phyloP scores from a whole-genome alignment of 2,888 invertebrate genomes.

The Drosophila kambysellisi region DNA sequence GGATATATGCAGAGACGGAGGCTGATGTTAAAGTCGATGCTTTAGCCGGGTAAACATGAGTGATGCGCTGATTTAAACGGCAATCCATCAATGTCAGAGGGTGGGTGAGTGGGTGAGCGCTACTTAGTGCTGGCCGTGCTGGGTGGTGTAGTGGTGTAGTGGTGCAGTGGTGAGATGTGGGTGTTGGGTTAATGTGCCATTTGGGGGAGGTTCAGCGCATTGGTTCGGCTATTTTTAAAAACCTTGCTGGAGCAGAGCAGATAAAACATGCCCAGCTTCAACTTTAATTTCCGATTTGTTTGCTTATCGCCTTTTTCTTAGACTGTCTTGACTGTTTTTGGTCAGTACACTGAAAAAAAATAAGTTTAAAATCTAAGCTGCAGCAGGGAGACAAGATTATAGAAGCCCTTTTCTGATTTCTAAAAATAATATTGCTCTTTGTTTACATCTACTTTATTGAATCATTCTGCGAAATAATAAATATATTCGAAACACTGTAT shows the following conservation, averaged over 20 bases:
- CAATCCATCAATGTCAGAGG: slow-evolving; percentile 85
- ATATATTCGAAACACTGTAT: not conserved
- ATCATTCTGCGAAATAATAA: not conserved
- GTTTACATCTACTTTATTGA: too few relatives aligned
- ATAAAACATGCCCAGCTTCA: slow-evolving; percentile 64
- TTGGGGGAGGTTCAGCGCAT: slow-evolving; percentile 34
- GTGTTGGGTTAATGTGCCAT: slow-evolving; percentile 23
- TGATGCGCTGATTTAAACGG: slow-evolving; percentile 85
- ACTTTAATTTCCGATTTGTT: slow-evolving; percentile 79
- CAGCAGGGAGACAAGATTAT: not conserved
- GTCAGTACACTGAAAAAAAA: slow-evolving; percentile 34
- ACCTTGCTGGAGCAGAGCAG: slow-evolving; percentile 31
- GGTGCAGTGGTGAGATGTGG: slow-evolving; percentile 5
- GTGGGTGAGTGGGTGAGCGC: slow-evolving; percentile 27
- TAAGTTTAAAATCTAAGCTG: not conserved
- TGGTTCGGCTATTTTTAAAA: slow-evolving; percentile 61
- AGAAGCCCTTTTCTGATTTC: not conserved
- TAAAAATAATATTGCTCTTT: too few relatives aligned
- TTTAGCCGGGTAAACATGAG: slow-evolving; percentile 75
- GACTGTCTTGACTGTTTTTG: slow-evolving; percentile 23
- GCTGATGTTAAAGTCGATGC: slow-evolving; percentile 60
- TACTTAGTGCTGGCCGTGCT: slow-evolving; percentile 9
- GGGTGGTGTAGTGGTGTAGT: not conserved
- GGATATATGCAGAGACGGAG: slow-evolving; percentile 44
- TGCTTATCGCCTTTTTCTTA: slow-evolving; percentile 65